phyloP scores from a whole-genome alignment of 2,888 invertebrate genomes.

The Nasonovia ribisnigri region DNA sequence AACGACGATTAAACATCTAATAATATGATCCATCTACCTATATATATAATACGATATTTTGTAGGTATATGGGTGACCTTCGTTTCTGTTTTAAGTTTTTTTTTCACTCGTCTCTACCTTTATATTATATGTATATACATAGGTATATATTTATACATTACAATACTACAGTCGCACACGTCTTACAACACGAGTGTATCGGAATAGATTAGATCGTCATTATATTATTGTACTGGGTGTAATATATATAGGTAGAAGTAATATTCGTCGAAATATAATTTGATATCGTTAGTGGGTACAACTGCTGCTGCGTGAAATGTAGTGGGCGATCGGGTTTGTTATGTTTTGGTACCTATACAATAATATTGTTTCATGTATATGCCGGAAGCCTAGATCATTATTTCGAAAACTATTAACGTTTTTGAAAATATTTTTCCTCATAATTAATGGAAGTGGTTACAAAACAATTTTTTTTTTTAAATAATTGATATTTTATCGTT shows the following conservation, averaged over 20 bases:
- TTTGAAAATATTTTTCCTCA: not conserved
- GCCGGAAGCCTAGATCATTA: not conserved
- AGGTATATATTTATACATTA: not conserved
- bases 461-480: not conserved
- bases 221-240: not conserved
- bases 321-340: not conserved
- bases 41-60: not conserved
- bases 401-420: not conserved
- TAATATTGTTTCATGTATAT: not conserved
- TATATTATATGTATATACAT: no score
- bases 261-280: not conserved
- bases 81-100: not conserved
- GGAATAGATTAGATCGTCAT: not conserved
- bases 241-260: not conserved
- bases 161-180: not conserved
- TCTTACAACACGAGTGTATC: not conserved
- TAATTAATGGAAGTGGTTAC: not conserved
- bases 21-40: not conserved
- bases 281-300: not conserved
- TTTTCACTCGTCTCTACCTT: not conserved
- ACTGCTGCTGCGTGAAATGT: not conserved
- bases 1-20: not conserved
- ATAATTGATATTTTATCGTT: not conserved
- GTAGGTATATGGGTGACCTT: conserved; percentile 15
- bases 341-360: not conserved